Evolutionary conservation across 2,113 vertebrate species (phyloP), one percentile per base, ranked within the genome.

Genomic region (Poecile atricapillus): DNA sequence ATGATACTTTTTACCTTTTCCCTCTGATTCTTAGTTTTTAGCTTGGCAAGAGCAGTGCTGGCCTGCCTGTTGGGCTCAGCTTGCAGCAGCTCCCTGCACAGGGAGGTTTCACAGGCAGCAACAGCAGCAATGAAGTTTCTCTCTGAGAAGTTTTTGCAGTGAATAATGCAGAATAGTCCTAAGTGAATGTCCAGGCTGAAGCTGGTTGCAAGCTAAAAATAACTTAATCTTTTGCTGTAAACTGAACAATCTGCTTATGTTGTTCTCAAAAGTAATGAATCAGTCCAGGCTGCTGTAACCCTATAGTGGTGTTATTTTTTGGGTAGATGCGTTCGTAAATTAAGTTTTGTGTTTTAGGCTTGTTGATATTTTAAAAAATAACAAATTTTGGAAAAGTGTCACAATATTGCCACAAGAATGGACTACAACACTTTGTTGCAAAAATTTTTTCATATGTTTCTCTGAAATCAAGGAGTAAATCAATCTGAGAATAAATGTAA

Each of bases 11-110:
- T 50, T 30, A 33, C 10, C 10, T 3, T 2, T 63, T 27, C n/a
- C 2, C 4, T 71, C 1, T 27, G 1, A 30, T 43, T 67, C 23
- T 63, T 44, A 13, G 5, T 22, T 16, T 64, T 75, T 44, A 60
- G 31, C 47, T 55, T 17, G 20, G 5, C 33, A 13, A 25, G 8
- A 53, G 63, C 67, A 17, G 10, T 7, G 2, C 52, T 89, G 49
- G 18, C 0, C 0, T 35, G 39, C 44, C n/a, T 47, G 3, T 2
- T 64, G 49, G 50, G 8, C 5, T 22, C 20, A 1, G 10, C 16
- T 63, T 68, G 58, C 58, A 71, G 46, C 7, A 85, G 28, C 49
- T 65, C 3, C 3, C 35, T 49, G 39, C 24, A 52, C 31, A 47
- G 12, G 25, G 30, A 62, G 12, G 25, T 62, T 86, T 50, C 23